Evolutionary conservation across 2,888 invertebrate species (phyloP).

Genomic region (Isoperla grammatica): DNA sequence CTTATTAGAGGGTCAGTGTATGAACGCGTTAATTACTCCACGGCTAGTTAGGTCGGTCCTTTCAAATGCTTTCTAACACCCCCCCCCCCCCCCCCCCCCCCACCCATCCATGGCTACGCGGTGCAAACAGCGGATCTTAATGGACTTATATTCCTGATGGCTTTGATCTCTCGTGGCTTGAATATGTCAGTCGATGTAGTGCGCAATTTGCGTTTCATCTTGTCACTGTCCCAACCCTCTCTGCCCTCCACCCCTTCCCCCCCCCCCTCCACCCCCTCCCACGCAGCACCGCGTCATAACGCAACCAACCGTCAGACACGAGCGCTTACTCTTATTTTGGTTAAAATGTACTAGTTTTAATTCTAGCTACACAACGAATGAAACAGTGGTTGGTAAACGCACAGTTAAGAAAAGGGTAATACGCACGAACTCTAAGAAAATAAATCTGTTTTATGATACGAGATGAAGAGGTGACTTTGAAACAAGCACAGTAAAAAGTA

Average conservation of each 20-base stretch:
- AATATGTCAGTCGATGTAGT: conserved; percentile 17
- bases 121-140: conserved; percentile 22
- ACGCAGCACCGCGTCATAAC: not conserved
- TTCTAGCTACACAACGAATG: no score
- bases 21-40: not conserved
- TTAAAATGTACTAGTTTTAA: no score
- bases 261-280: not conserved
- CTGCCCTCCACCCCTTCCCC: not conserved
- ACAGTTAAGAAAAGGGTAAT: no score
- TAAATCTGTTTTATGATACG: no score
- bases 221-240: conserved; percentile 21
- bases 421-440: no score
- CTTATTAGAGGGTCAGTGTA: not conserved
- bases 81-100: not conserved
- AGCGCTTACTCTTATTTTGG: no score
- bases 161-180: conserved; percentile 27
- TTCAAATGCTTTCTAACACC: conserved; percentile 11
- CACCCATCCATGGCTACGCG: not conserved
- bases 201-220: conserved; percentile 30
- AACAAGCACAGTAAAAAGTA: no score
- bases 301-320: not conserved
- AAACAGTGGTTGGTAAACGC: no score
- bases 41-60: not conserved
- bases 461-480: no score
- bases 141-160: conserved; percentile 29